Percentiles rank a stretch among this genome's conserved stretches.
Evolutionary conservation across 2,113 vertebrate species (phyloP).

Genomic region (Ochotona curzoniae): DNA sequence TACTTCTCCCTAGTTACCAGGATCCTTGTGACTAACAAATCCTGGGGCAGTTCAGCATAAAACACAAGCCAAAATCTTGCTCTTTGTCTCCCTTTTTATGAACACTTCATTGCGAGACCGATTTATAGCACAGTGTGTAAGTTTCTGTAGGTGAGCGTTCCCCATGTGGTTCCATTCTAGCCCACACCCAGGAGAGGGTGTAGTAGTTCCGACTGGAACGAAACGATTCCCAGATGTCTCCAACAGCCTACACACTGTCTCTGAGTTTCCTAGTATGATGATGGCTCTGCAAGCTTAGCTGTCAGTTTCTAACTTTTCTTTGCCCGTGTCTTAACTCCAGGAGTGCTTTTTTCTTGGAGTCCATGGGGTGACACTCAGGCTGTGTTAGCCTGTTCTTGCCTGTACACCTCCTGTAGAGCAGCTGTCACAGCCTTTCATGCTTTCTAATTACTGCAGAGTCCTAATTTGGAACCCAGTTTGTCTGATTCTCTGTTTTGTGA

Average conservation of each 20-base stretch:
- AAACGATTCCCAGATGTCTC: background rate
- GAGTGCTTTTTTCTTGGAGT: background rate
- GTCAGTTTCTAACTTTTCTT: background rate
- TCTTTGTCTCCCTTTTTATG: background rate
- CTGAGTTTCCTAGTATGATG: background rate
- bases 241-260: background rate
- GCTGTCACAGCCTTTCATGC: background rate
- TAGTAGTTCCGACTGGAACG: background rate
- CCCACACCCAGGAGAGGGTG: fast-evolving
- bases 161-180: background rate
- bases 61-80: background rate
- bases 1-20: background rate
- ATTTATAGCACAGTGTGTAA: background rate
- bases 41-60: background rate
- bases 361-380: background rate
- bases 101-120: background rate
- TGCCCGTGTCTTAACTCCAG: background rate
- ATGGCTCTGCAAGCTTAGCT: background rate
- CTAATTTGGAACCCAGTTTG: background rate
- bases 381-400: background rate
- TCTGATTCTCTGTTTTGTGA: background rate
- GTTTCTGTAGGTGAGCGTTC: background rate
- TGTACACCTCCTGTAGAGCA: background rate
- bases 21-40: background rate
- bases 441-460: background rate